phyloP scores from a whole-genome alignment of 2,113 vertebrate genomes.

The Neogobius melanostomus region DNA sequence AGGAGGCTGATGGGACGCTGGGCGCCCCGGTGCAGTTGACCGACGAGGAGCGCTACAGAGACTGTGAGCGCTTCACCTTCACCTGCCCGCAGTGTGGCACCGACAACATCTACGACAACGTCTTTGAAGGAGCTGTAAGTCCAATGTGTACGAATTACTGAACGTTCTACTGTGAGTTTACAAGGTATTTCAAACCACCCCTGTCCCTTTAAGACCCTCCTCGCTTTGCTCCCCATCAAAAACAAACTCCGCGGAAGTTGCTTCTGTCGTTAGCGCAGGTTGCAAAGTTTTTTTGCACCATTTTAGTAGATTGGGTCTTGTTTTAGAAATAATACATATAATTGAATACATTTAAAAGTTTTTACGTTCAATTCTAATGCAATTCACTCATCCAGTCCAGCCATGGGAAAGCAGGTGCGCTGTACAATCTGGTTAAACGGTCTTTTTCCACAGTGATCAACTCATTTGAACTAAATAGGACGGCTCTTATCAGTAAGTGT shows the following conservation, averaged over 20 bases:
- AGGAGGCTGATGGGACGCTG: conserved; percentile 85
- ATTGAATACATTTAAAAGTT: too few species aligned
- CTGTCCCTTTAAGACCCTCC: too few species aligned
- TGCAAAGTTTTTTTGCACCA: too few species aligned
- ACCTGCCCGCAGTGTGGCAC: conserved; percentile 86
- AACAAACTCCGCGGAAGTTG: too few species aligned
- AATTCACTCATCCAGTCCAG: neutral
- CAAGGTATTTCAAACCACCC: too few species aligned
- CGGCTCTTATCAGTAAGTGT: conserved; percentile 20
- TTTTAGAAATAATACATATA: too few species aligned
- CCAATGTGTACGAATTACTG: neutral
- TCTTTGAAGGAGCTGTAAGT: conserved; percentile 93
- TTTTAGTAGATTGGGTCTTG: too few species aligned
- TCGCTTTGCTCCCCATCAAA: too few species aligned
- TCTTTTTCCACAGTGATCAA: neutral
- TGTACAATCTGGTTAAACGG: neutral
- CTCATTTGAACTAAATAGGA: neutral
- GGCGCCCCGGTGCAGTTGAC: conserved; percentile 89
- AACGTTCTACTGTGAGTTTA: too few species aligned
- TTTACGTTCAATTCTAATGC: neutral
- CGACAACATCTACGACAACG: conserved; percentile 90
- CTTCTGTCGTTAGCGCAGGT: too few species aligned
- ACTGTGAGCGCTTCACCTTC: conserved; percentile 92
- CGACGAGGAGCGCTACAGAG: conserved; percentile 93
- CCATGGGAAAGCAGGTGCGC: too few species aligned